These are phyloP conservation scores for Lycodopsis pacificus DNA, from an alignment of 2,797 vertebrate genomes.

Conservation along the genomic window DNA sequence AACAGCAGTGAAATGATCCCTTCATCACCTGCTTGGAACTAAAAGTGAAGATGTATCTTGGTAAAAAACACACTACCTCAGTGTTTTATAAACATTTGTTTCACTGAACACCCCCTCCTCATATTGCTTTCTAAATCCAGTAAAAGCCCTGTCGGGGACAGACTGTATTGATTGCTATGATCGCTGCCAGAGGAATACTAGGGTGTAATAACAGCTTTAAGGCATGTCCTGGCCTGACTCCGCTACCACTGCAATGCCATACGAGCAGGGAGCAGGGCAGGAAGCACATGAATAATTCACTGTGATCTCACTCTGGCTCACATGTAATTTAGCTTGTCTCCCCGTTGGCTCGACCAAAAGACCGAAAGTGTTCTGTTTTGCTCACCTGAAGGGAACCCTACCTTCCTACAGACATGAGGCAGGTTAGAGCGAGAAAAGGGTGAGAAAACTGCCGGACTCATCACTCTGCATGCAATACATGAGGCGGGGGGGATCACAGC, in stretches of 20 bases:
- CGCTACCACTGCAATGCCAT: constrained; percentile 31
- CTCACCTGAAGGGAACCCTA: constrained; percentile 27
- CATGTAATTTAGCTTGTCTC: constrained; percentile 71
- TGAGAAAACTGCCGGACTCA: constrained; percentile 34
- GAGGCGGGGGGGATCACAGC: constrained; percentile 10
- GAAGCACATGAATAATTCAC: constrained; percentile 69
- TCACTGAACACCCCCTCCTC: not conserved
- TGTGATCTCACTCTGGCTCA: constrained; percentile 61
- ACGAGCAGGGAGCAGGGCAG: constrained; percentile 44
- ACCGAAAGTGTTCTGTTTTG: constrained; percentile 48
- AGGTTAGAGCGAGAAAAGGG: constrained; percentile 24
- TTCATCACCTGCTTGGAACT: constrained; percentile 17
- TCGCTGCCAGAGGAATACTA: constrained; percentile 57
- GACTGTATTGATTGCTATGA: constrained; percentile 52
- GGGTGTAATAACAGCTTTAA: constrained; percentile 64
- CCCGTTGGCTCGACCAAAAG: constrained; percentile 42
- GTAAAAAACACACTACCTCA: constrained; percentile 2
- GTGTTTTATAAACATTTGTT: constrained; percentile 18
- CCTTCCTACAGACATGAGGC: constrained; percentile 12
- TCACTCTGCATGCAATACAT: constrained; percentile 42
- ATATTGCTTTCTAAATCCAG: constrained; percentile 44
- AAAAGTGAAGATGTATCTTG: constrained; percentile 12
- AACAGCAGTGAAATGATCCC: constrained; percentile 24
- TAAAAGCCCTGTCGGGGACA: constrained; percentile 38
- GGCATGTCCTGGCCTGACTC: constrained; percentile 55